Evolutionary conservation across 2,113 vertebrate genomes (phyloP).

Genomic region (Diadophis punctatus): DNA sequence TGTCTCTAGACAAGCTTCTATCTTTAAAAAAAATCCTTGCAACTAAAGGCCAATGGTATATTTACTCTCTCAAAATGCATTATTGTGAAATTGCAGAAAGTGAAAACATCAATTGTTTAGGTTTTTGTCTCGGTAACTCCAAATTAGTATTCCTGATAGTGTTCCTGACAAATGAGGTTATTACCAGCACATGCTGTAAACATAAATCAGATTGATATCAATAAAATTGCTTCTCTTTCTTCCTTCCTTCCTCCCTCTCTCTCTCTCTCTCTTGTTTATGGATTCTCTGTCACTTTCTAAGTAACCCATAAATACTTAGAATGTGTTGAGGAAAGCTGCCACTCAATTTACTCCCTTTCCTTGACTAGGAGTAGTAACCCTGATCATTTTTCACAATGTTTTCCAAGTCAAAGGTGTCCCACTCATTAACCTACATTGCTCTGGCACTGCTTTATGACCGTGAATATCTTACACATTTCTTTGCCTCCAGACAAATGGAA

Average conservation of each 20-base stretch:
- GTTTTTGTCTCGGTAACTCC: conserved; percentile 50
- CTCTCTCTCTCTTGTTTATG: conserved; percentile 62
- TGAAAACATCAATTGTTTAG: conserved; percentile 52
- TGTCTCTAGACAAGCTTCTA: neutral
- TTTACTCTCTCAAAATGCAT: neutral
- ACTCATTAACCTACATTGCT: conserved; percentile 69
- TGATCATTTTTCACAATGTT: conserved; percentile 71
- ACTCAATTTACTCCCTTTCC: conserved; percentile 72
- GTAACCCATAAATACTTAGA: conserved; percentile 68
- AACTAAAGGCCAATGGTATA: neutral
- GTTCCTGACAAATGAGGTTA: conserved; percentile 72
- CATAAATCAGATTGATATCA: conserved; percentile 76
- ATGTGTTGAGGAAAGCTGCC: conserved; percentile 64
- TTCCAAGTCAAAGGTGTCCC: conserved; percentile 68
- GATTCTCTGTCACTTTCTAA: conserved; percentile 63
- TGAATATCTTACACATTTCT: conserved; percentile 56
- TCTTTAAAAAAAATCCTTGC: neutral
- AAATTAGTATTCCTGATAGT: conserved; percentile 71
- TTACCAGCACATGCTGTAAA: conserved; percentile 73
- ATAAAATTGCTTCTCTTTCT: conserved; percentile 70
- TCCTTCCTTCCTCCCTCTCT: neutral
- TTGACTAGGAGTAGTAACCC: conserved; percentile 66
- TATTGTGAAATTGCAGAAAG: conserved; percentile 43
- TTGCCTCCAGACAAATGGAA: conserved; percentile 65
- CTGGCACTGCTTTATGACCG: conserved; percentile 58